These are phyloP conservation scores for Ecliptopera silaceata DNA, from an alignment of 2,888 invertebrate species.

Conservation along the genomic window DNA sequence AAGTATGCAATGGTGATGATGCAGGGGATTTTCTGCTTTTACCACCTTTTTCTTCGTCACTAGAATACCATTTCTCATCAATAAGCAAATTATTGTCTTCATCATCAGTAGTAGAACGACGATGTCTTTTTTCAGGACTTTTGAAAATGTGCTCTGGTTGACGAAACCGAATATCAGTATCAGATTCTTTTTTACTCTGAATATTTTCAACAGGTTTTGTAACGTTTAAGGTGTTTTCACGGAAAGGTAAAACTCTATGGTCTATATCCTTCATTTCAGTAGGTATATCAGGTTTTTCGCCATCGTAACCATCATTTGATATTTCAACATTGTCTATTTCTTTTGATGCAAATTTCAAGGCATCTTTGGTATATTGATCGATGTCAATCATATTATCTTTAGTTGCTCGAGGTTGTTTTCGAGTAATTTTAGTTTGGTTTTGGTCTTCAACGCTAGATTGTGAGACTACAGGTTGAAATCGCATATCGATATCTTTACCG, in stretches of 20 bases:
- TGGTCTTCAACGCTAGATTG: conserved; percentile 48
- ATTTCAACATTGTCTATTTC: conserved; percentile 77
- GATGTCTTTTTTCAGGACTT: conserved; percentile 71
- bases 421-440: conserved; percentile 38
- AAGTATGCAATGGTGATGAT: conserved; percentile 60
- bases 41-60: conserved; percentile 87
- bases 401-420: conserved; percentile 52
- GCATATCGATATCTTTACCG: conserved; percentile 78
- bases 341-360: conserved; percentile 74
- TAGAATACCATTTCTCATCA: conserved; percentile 90
- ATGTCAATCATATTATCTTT: conserved; percentile 79
- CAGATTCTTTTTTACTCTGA: conserved; percentile 57
- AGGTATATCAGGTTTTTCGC: conserved; percentile 52
- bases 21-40: conserved; percentile 65
- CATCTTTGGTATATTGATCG: conserved; percentile 81
- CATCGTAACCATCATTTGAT: conserved; percentile 66
- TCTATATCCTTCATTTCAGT: conserved; percentile 75
- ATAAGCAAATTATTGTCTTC: conserved; percentile 83
- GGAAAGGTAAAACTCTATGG: conserved; percentile 75
- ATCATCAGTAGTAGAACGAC: conserved; percentile 80
- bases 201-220: conserved; percentile 47
- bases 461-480: conserved; percentile 62
- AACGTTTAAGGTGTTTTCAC: conserved; percentile 58
- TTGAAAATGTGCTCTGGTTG: conserved; percentile 76
- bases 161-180: conserved; percentile 76